phyloP scores from a whole-genome alignment of 30 jellyfish, hydroid and myxozoan genomes.

The Catostylus mosaicus region DNA sequence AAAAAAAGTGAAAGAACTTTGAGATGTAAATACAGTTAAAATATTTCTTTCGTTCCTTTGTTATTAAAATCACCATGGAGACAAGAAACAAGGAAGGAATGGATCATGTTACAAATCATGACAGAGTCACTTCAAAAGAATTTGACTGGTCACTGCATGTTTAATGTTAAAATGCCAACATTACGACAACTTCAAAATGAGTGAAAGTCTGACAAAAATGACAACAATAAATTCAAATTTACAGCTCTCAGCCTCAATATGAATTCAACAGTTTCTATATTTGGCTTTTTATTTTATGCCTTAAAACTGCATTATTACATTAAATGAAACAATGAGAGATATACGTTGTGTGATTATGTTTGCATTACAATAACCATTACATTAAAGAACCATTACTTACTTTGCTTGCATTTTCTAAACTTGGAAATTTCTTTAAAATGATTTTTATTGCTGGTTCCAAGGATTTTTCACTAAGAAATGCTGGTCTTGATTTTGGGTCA shows the following conservation, averaged over 20 bases:
- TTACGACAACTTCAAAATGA: too few relatives aligned
- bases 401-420: conserved; percentile 76
- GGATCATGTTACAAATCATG: background rate
- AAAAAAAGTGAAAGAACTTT: too few relatives aligned
- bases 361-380: too few relatives aligned
- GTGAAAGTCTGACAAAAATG: too few relatives aligned
- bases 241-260: too few relatives aligned
- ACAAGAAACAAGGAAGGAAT: background rate
- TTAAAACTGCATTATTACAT: background rate
- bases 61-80: background rate
- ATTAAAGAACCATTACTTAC: conserved; percentile 2
- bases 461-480: conserved; percentile 80
- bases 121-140: too few relatives aligned
- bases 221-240: too few relatives aligned
- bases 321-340: background rate
- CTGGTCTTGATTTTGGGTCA: conserved; percentile 96
- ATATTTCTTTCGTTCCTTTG: background rate
- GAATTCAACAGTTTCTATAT: too few relatives aligned
- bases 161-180: too few relatives aligned
- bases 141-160: too few relatives aligned
- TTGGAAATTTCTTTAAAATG: conserved; percentile 82
- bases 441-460: conserved; percentile 79
- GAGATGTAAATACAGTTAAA: too few relatives aligned
- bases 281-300: too few relatives aligned
- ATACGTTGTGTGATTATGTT: background rate